These are phyloP conservation scores for Caenorhabditis sp. DNA, from an alignment of 2,888 invertebrate genomes.

Conservation along the genomic window DNA sequence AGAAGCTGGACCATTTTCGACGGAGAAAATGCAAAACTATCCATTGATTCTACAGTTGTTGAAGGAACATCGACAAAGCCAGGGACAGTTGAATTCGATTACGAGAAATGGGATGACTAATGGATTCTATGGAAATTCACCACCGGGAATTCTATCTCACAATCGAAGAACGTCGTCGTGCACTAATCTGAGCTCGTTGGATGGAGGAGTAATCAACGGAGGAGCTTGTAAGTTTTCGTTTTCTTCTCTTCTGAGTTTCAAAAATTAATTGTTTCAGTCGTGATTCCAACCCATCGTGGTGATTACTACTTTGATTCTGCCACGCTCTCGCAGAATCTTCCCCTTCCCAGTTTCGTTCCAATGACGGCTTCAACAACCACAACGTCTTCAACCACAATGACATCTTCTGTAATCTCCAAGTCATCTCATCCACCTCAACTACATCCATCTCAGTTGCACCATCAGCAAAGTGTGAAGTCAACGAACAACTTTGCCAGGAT, in stretches of 20 bases:
- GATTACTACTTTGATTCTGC: slow-evolving; percentile 67
- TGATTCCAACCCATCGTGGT: slow-evolving; percentile 54
- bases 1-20: slow-evolving; percentile 45
- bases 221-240: slow-evolving; percentile 29
- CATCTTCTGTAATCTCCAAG: slow-evolving; percentile 14
- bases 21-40: slow-evolving; percentile 68
- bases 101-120: slow-evolving; percentile 20
- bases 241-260: background rate
- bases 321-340: slow-evolving; percentile 60
- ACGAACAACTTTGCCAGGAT: slow-evolving; percentile 39
- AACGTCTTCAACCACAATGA: slow-evolving; percentile 34
- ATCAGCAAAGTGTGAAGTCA: slow-evolving; percentile 27
- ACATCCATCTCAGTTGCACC: slow-evolving; percentile 18
- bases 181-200: slow-evolving; percentile 59
- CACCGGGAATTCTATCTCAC: slow-evolving; percentile 44
- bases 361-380: slow-evolving; percentile 29
- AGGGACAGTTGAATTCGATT: slow-evolving; percentile 33
- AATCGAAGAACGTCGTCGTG: slow-evolving; percentile 68
- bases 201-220: slow-evolving; percentile 48
- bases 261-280: slow-evolving; percentile 27
- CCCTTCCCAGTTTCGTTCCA: slow-evolving; percentile 25
- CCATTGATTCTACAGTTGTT: slow-evolving; percentile 72
- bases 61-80: slow-evolving; percentile 66
- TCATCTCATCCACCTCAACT: slow-evolving; percentile 16
- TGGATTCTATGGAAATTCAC: slow-evolving; percentile 39